These are phyloP conservation scores for Nycteola revayana DNA, from an alignment of 2,888 invertebrate species.

Conservation along the genomic window DNA sequence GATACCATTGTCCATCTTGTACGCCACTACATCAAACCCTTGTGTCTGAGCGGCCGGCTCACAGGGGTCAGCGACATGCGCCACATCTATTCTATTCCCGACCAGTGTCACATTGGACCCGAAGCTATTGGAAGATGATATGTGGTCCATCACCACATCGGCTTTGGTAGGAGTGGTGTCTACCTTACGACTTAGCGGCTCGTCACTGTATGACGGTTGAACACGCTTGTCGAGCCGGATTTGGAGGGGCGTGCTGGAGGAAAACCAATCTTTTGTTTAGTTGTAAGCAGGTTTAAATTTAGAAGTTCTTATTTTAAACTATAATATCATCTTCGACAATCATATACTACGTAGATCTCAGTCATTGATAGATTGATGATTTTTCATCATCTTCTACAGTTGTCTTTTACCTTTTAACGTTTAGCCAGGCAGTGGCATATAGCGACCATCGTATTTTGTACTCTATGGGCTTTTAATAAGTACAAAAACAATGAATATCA, in stretches of 20 bases:
- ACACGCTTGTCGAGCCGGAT: slow-evolving; percentile 57
- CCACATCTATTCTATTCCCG: slow-evolving; percentile 93
- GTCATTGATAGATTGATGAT: too few species aligned
- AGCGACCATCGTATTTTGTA: too few species aligned
- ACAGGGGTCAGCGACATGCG: slow-evolving; percentile 48
- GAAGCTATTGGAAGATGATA: slow-evolving; percentile 84
- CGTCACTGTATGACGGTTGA: slow-evolving; percentile 63
- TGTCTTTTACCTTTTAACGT: too few species aligned
- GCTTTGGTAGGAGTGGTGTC: slow-evolving; percentile 44
- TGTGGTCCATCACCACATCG: slow-evolving; percentile 52
- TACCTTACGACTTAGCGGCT: slow-evolving; percentile 52
- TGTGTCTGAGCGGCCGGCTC: slow-evolving; percentile 40
- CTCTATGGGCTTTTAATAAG: too few species aligned
- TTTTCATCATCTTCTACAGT: too few species aligned
- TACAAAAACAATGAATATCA: too few species aligned
- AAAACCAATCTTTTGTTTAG: too few species aligned
- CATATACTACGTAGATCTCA: too few species aligned
- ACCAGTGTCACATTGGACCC: slow-evolving; percentile 91
- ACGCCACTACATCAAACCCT: slow-evolving; percentile 85
- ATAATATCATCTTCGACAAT: too few species aligned
- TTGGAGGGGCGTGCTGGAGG: slow-evolving; percentile 50
- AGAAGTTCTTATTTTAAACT: too few species aligned
- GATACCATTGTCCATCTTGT: slow-evolving; percentile 82
- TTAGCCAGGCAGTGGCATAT: too few species aligned
- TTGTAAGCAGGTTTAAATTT: too few species aligned